Evolutionary conservation across 2,113 vertebrate species (phyloP).

Genomic region (Erpornis zantholeuca): DNA sequence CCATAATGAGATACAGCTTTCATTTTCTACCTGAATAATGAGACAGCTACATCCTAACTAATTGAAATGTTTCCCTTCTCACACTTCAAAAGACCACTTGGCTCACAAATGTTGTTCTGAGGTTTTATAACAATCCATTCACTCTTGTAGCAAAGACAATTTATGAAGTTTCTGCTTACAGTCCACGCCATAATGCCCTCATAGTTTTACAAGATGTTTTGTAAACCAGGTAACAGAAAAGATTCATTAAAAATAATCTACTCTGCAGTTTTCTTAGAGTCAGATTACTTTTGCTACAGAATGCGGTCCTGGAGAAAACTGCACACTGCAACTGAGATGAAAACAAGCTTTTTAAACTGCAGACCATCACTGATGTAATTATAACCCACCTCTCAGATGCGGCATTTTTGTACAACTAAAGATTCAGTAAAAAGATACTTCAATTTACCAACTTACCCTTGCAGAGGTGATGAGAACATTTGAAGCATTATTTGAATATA

Average conservation of each 20-base stretch:
- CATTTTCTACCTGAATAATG: not conserved
- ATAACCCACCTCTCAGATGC: not conserved
- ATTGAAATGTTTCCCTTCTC: not conserved
- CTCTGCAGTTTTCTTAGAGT: not conserved
- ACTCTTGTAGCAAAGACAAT: not conserved
- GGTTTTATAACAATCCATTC: not conserved
- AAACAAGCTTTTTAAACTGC: not conserved
- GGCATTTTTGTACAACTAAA: not conserved
- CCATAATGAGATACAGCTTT: not conserved
- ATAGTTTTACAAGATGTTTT: not conserved
- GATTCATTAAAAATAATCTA: not conserved
- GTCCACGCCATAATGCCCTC: not conserved
- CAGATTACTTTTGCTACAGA: not conserved
- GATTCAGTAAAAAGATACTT: not conserved
- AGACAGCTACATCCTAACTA: not conserved
- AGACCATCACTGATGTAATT: not conserved
- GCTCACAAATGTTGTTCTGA: not conserved
- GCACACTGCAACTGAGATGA: not conserved
- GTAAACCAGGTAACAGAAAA: not conserved
- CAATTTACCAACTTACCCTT: not conserved
- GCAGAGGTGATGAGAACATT: not conserved
- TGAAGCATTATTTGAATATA: not conserved
- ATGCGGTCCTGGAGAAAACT: not conserved
- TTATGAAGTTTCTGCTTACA: not conserved
- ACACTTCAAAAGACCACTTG: not conserved